These are phyloP conservation scores for Erebia aethiops DNA, from an alignment of 2,888 invertebrate genomes.

Conservation along the genomic window DNA sequence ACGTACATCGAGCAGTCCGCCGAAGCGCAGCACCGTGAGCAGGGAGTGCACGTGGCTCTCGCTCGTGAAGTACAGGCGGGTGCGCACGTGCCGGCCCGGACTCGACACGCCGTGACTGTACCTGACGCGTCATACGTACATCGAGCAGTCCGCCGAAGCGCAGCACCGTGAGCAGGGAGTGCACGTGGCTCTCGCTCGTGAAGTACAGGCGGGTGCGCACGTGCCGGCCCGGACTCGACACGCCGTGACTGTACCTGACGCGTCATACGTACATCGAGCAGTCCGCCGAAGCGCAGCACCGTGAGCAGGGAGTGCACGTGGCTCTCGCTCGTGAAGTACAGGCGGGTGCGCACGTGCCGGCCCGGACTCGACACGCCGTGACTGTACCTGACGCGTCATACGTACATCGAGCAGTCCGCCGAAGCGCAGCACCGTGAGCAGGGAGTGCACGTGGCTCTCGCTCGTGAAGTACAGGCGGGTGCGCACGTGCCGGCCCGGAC, in stretches of 20 bases:
- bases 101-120: too few relatives aligned
- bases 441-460: conserved; percentile 99
- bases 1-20: conserved; percentile 90
- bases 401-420: conserved; percentile 92
- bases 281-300: conserved; percentile 95
- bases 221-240: too few relatives aligned
- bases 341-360: conserved; percentile 87
- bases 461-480: conserved; percentile 99
- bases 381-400: too few relatives aligned
- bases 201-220: conserved; percentile 97
- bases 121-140: conserved; percentile 53
- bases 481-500: conserved; percentile 61
- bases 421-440: conserved; percentile 96
- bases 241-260: too few relatives aligned
- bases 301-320: conserved; percentile 99
- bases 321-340: conserved; percentile 99
- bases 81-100: conserved; percentile 76
- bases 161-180: conserved; percentile 97
- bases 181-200: conserved; percentile 99
- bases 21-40: conserved; percentile 96
- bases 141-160: conserved; percentile 95
- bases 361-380: too few relatives aligned
- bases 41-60: conserved; percentile 99
- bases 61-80: conserved; percentile 99
- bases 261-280: conserved; percentile 85